These are phyloP conservation scores for Cyphotilapia sp. DNA, from an alignment of 2,113 vertebrate genomes.

Conservation along the genomic window DNA sequence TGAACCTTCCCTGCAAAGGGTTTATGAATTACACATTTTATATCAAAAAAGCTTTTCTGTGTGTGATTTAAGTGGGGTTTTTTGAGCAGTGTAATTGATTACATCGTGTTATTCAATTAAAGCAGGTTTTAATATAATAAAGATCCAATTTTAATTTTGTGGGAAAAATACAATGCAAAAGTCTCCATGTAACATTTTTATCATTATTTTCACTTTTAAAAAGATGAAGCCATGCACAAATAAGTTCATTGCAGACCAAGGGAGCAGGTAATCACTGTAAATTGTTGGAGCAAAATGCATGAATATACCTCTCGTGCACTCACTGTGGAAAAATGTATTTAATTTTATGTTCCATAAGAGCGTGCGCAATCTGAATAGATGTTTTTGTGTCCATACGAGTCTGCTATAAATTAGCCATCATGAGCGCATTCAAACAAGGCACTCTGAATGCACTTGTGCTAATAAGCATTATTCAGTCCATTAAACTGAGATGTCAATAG, in stretches of 20 bases:
- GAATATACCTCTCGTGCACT: background rate
- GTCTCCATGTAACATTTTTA: background rate
- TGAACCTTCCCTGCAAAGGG: rapidly evolving
- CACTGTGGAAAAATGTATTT: background rate
- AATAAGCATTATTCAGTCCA: background rate
- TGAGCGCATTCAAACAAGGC: background rate
- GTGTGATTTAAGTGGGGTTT: rapidly evolving
- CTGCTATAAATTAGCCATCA: background rate
- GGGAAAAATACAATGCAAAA: background rate
- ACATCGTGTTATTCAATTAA: background rate
- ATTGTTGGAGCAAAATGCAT: background rate
- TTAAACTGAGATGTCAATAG: background rate
- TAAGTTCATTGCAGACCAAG: background rate
- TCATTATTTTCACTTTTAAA: background rate
- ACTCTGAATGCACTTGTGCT: background rate
- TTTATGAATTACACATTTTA: background rate
- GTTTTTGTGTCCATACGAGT: background rate
- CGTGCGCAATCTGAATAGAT: background rate
- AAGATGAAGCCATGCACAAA: background rate
- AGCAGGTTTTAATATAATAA: background rate
- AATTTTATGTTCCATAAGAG: background rate
- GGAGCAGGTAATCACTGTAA: background rate
- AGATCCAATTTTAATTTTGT: background rate
- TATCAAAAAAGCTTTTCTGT: background rate
- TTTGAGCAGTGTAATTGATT: background rate